phyloP scores from a whole-genome alignment of 2,113 vertebrate species.

The Bubalus kerabau region DNA sequence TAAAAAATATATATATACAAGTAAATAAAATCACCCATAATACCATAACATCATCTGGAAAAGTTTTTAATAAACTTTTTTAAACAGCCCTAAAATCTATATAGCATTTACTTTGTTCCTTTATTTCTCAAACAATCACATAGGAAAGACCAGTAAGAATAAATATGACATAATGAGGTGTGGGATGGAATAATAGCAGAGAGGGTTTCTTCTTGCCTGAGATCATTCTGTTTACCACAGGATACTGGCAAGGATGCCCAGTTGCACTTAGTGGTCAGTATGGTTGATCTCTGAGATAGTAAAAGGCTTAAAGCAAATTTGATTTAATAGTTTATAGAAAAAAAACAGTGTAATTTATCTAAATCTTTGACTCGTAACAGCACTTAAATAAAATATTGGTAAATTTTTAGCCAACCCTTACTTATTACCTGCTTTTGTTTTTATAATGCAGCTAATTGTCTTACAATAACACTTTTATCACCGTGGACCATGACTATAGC shows the following conservation, averaged over 20 bases:
- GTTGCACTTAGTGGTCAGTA: not conserved
- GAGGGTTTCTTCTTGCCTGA: slow-evolving; percentile 1
- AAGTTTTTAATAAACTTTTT: not conserved
- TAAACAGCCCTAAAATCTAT: not conserved
- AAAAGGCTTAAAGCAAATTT: not conserved
- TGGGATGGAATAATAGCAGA: slow-evolving; percentile 41
- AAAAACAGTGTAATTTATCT: not conserved
- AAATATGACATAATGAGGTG: not conserved
- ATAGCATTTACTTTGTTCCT: not conserved
- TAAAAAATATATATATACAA: not conserved
- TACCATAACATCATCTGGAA: not conserved
- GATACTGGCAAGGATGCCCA: not conserved
- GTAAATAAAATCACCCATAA: not conserved
- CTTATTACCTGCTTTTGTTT: not conserved
- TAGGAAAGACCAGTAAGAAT: not conserved
- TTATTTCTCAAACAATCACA: not conserved
- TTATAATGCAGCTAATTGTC: not conserved
- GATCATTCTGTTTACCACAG: slow-evolving; percentile 21
- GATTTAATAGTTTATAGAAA: not conserved
- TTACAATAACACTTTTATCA: not conserved
- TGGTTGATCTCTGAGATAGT: slow-evolving; percentile 3
- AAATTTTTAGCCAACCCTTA: not conserved
- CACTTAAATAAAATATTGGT: not conserved
- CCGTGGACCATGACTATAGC: rapidly evolving
- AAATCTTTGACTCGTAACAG: not conserved